Evolutionary conservation across 1,140 invertebrate genomes (phyloP).

Genomic region (Cyclina sinensis): DNA sequence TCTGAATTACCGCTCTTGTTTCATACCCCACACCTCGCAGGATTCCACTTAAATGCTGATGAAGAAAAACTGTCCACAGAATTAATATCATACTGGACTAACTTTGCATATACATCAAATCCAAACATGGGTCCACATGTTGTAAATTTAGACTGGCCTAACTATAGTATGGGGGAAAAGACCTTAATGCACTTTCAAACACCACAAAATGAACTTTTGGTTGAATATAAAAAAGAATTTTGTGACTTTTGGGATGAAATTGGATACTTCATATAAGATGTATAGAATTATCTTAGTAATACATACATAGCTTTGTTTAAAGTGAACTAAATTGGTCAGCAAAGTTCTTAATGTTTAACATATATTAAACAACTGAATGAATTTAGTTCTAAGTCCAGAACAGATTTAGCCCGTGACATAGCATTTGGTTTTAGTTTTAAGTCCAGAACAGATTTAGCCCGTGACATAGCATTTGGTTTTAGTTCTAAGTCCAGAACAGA

Average conservation of each 20-base stretch:
- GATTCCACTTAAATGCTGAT: conserved; percentile 70
- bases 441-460: no score
- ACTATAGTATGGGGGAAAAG: conserved; percentile 53
- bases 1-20: conserved; percentile 81
- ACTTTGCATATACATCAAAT: conserved; percentile 81
- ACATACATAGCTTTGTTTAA: no score
- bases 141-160: conserved; percentile 69
- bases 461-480: no score
- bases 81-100: conserved; percentile 81
- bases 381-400: no score
- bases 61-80: conserved; percentile 74
- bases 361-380: no score
- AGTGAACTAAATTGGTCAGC: no score
- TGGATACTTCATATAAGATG: conserved; percentile 67
- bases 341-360: no score
- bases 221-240: conserved; percentile 64
- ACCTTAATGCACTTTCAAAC: conserved; percentile 74
- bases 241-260: conserved; percentile 81
- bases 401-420: no score
- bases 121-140: conserved; percentile 67
- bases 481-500: no score
- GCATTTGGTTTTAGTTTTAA: no score
- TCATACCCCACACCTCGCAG: conserved; percentile 66
- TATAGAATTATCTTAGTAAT: no score
- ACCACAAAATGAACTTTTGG: conserved; percentile 64